Base-by-base conservation (phyloP, 2,113 vertebrate species). In the Promerops cafer region DNA sequence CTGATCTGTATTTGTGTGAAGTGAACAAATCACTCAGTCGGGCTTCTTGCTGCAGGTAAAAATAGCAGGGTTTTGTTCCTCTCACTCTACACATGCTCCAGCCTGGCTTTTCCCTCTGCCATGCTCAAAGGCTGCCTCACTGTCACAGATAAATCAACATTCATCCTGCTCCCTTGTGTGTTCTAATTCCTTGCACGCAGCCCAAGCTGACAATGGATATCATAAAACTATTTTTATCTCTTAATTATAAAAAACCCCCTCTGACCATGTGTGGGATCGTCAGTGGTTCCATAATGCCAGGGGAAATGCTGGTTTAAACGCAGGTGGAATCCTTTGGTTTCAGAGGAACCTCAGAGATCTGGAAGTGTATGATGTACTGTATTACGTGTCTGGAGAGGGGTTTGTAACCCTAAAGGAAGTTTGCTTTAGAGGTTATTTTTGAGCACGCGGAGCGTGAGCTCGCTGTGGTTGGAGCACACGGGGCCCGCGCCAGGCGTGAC, bases 221-320 rank as follows among this genome's bases (percentile, higher is more conserved):
- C 39, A 54, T 12, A 13, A 6, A 75, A 33, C 7, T 20, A 10
- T 59, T 85, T 75, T 75, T 60, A 10, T 69, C 64, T 72, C 35
- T 71, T 42, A 49, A 45, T 61, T 40, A 42, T 33, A 69, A 49
- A 50, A 63, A 69, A 6, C 0, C 10, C 10, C 12, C 19, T 35
- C 23, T 68, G 50, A 14, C n/a, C 4, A 0, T 3, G 4, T 16
- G 39, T 79, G 65, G 20, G 26, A 11, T 59, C 7, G 0, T 61
- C 6, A 31, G 35, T 31, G 47, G 8, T 27, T 56, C 74, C n/a
- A 1, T 3, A 45, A 9, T 9, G 50, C 37, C 14, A 30, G 61
- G 50, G 37, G 49, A 76, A 50, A 27, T 33, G 57, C 44, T 31
- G 18, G 8, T 53, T 60, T 53, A 7, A 53, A 26, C 21, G 11